A percentile compares a stretch with the other conserved stretches of the same genome.
These are phyloP conservation scores for Mayetiola destructor DNA, from an alignment of 2,888 invertebrate genomes.

Conservation along the genomic window DNA sequence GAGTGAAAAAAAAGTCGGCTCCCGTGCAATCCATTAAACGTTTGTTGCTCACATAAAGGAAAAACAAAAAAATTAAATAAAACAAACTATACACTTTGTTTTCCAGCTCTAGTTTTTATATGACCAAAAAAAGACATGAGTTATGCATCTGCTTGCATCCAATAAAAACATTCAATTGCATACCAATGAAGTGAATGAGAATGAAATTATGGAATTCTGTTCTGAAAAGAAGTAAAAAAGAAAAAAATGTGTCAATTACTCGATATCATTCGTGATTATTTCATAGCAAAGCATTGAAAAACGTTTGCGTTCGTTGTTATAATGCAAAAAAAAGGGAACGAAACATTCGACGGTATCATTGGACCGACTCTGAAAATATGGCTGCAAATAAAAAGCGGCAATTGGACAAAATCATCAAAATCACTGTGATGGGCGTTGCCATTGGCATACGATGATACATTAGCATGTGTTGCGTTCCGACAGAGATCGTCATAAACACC, in stretches of 20 bases:
- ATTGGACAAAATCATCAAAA: not conserved
- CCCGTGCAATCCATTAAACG: not conserved
- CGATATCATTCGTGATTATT: too few species aligned
- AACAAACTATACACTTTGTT: too few species aligned
- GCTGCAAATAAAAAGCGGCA: not conserved
- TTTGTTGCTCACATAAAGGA: not conserved
- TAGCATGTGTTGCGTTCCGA: too few species aligned
- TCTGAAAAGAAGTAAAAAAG: not conserved
- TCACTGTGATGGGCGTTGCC: not conserved
- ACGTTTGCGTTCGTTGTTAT: not conserved
- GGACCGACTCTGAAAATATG: conserved; percentile 3
- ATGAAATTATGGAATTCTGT: not conserved
- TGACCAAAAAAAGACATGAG: too few species aligned
- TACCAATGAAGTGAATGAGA: not conserved
- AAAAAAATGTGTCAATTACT: not conserved
- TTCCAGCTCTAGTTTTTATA: too few species aligned
- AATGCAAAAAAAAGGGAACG: not conserved
- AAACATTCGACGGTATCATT: not conserved
- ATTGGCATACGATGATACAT: too few species aligned
- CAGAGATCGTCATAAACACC: too few species aligned
- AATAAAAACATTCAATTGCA: too few species aligned
- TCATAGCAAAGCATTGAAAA: not conserved
- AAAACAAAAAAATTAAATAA: not conserved
- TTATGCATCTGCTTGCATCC: too few species aligned
- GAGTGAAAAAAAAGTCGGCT: not conserved